Evolutionary conservation across 2,888 invertebrate species (phyloP).

Genomic region (Sinodicranocentrus sp.): DNA sequence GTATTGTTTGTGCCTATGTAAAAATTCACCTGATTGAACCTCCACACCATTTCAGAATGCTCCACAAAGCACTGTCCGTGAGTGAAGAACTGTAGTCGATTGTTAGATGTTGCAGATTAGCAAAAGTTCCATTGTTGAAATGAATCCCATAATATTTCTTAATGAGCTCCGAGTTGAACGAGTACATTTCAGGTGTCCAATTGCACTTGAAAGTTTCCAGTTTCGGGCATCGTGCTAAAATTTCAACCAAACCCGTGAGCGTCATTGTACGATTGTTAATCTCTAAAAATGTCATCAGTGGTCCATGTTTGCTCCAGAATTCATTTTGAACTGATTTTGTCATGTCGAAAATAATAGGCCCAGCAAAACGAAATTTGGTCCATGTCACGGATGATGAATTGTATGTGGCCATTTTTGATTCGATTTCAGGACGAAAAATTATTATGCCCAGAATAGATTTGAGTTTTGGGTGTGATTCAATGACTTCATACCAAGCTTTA

Average conservation of each 20-base stretch:
- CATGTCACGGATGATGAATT: slow-evolving; percentile 71
- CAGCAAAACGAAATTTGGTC: slow-evolving; percentile 72
- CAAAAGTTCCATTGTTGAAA: slow-evolving; percentile 73
- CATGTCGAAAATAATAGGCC: slow-evolving; percentile 67
- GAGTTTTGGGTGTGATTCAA: slow-evolving; percentile 60
- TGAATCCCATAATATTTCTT: slow-evolving; percentile 75
- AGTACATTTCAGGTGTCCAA: slow-evolving; percentile 75
- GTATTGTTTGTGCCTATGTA: too few species aligned
- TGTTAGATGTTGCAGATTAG: slow-evolving; percentile 61
- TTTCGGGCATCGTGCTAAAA: slow-evolving; percentile 72
- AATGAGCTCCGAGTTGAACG: slow-evolving; percentile 75
- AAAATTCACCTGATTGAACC: slow-evolving; percentile 62
- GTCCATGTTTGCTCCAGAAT: slow-evolving; percentile 74
- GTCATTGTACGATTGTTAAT: slow-evolving; percentile 72
- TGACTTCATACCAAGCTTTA: slow-evolving; percentile 72
- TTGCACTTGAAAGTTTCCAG: slow-evolving; percentile 67
- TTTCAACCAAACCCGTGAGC: slow-evolving; percentile 71
- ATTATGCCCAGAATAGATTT: slow-evolving; percentile 62
- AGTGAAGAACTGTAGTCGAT: slow-evolving; percentile 73
- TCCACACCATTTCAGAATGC: slow-evolving; percentile 74
- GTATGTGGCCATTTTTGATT: slow-evolving; percentile 68
- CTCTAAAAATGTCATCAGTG: slow-evolving; percentile 68
- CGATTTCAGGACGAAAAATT: slow-evolving; percentile 49
- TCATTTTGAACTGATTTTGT: slow-evolving; percentile 70
- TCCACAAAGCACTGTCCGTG: slow-evolving; percentile 73